A percentile compares a stretch with the other conserved stretches of the same genome.
Evolutionary conservation across 2,113 vertebrate genomes (phyloP).

Genomic region (Rhabdomys dilectus): DNA sequence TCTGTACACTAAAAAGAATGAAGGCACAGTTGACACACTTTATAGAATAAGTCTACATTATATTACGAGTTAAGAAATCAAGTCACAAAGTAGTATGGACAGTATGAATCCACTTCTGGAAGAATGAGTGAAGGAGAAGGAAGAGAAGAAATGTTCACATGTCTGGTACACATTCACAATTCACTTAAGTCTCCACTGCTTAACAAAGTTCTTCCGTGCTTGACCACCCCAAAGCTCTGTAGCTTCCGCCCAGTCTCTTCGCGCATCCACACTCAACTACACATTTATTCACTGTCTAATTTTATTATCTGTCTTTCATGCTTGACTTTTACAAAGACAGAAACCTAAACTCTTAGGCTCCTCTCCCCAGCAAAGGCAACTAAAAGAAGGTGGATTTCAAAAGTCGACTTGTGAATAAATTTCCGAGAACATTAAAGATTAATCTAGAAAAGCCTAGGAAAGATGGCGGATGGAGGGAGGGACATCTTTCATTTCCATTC

Average conservation of each 20-base stretch:
- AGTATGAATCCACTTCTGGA: background rate
- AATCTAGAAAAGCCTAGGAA: background rate
- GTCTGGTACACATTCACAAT: background rate
- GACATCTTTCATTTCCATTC: background rate
- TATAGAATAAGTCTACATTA: background rate
- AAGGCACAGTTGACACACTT: background rate
- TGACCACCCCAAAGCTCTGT: background rate
- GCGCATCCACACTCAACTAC: background rate
- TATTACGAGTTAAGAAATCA: background rate
- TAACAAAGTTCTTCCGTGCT: background rate
- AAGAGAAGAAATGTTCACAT: background rate
- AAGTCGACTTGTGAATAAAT: conserved; percentile 34
- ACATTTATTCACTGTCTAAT: background rate
- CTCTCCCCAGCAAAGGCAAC: background rate
- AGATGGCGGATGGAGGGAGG: background rate
- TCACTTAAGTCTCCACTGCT: background rate
- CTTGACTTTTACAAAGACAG: background rate
- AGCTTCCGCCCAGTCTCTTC: background rate
- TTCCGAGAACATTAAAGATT: background rate
- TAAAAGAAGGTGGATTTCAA: background rate
- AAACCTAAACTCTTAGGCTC: background rate
- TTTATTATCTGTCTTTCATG: background rate
- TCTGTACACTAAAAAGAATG: background rate
- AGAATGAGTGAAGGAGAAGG: background rate
- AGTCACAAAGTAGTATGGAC: background rate